phyloP scores from a whole-genome alignment of 1,140 invertebrate genomes.

The Apis dorsata region DNA sequence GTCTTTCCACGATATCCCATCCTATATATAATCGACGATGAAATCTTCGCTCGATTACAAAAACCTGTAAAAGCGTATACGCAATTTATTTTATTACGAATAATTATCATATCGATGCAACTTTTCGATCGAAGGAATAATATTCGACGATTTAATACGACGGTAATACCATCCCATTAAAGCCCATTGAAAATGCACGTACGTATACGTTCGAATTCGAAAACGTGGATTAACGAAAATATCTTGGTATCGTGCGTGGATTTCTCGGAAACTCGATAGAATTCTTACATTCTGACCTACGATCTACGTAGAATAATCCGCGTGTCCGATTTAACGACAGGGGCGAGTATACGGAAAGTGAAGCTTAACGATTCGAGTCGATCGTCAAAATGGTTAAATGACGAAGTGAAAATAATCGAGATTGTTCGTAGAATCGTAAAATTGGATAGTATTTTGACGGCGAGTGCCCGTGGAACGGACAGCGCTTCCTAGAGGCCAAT shows the following conservation, averaged over 20 bases:
- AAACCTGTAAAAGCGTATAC: not conserved
- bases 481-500: constrained; percentile 72
- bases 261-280: not conserved
- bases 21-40: not conserved
- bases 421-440: constrained; percentile 45
- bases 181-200: too few species aligned
- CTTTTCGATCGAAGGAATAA: not conserved
- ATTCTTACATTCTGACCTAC: too few species aligned
- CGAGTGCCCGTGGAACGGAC: constrained; percentile 31
- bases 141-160: not conserved
- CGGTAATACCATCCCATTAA: not conserved
- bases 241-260: too few species aligned
- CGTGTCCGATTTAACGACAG: not conserved
- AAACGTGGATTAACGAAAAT: not conserved
- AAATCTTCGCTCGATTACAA: not conserved
- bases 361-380: not conserved
- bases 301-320: not conserved
- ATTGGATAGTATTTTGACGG: constrained; percentile 45
- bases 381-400: not conserved
- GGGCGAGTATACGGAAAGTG: not conserved
- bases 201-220: too few species aligned
- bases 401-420: constrained; percentile 13
- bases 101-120: constrained; percentile 4
- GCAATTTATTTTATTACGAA: constrained; percentile 14
- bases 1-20: not conserved